phyloP scores from a whole-genome alignment of 2,888 invertebrate genomes.

The Gortyna flavago region DNA sequence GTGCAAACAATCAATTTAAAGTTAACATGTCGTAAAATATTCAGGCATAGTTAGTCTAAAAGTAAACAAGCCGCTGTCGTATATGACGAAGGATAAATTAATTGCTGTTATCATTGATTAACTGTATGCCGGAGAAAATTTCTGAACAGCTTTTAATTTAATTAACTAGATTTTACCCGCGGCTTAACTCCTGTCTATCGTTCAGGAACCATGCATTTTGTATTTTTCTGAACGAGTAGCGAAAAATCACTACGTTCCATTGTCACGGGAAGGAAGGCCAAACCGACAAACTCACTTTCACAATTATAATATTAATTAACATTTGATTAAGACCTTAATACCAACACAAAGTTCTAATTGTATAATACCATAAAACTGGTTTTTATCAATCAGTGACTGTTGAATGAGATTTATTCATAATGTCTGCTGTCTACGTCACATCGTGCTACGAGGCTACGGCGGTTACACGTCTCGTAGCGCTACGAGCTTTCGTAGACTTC shows the following conservation, averaged over 20 bases:
- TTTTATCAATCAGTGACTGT: conserved; percentile 2
- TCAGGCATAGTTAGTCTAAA: not conserved
- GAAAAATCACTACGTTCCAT: not conserved
- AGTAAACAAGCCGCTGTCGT: not conserved
- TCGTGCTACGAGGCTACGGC: conserved; percentile 75
- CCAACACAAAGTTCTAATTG: not conserved
- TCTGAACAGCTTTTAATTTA: not conserved
- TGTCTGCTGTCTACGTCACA: conserved; percentile 64
- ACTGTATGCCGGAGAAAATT: not conserved
- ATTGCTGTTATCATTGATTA: conserved; percentile 14
- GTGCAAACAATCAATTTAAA: not conserved
- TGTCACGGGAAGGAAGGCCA: not conserved
- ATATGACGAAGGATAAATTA: conserved; percentile 15
- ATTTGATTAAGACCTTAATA: not conserved
- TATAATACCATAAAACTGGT: not conserved
- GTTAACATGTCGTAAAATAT: conserved; percentile 10
- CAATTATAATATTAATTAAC: not conserved
- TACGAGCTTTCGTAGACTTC: conserved; percentile 63
- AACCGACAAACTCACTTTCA: not conserved
- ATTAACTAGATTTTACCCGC: not conserved
- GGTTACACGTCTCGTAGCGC: conserved; percentile 70
- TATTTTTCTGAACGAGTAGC: not conserved
- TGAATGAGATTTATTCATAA: conserved; percentile 20
- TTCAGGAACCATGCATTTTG: too few species aligned
- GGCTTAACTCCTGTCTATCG: not conserved